Evolutionary conservation across 2,888 invertebrate genomes (phyloP), one percentile per base, ranked within the genome.

Genomic region (Cheilosia scutellata): DNA sequence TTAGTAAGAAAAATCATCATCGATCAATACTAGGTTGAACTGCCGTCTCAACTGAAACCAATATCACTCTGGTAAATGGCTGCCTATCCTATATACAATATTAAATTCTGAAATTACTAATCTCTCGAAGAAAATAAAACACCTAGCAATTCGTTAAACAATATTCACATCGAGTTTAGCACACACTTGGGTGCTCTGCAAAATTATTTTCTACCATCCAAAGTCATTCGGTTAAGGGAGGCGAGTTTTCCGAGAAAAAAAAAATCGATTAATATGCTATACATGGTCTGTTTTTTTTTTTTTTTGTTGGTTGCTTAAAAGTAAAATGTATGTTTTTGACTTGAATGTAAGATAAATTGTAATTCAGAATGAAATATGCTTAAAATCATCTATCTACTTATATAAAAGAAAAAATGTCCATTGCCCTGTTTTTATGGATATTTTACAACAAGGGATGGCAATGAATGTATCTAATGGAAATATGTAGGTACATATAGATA

Each of bases 251-350:
- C 16, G 42, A 51, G 25, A 13, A 37, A 57, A 70, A 80, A 20
- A 82, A 82, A 71, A 82, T 82, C 82, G 82, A 82, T 82, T 74
- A 42, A 63, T 70, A 57, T 82, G 70, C 82, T 71, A 62, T 82
- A 75, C 58, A 70, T 70, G 63, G 57, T 37, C 62, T 53, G 58
- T 53, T 63, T 71, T 65, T 79, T 78, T 71, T 49, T 20, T 16
- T 16, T 6, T 44, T 44, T n/a, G 13, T 31, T 6, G 6, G 44
- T 16, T 44, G 13, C 55, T 65, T 60, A 20, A 37, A 55, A 55
- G 20, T 53, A 44, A 74, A 63, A 49, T 71, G 5, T 71, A 31
- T 37, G 40, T 51, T 58, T 58, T 29, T 16, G 13, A 5, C 11
- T 58, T 27, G 4, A 11, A 49, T 51, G 29, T 4, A 11, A 4